Base-by-base conservation (phyloP, 2,888 invertebrate species). In the Epistrophe eligans region DNA sequence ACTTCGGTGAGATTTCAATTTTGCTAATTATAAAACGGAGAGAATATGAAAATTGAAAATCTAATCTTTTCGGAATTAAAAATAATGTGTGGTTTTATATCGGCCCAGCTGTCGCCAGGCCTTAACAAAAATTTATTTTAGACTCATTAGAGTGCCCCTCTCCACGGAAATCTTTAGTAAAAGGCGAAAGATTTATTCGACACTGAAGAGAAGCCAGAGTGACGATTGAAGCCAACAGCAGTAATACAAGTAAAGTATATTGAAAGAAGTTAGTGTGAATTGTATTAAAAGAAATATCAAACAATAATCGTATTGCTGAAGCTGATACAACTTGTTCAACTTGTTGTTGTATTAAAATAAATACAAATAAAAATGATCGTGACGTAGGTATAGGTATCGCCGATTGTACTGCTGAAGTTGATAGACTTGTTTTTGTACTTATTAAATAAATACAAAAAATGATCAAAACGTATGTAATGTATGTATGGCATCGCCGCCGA, bases 91-190 rank as follows among this genome's bases (percentile, higher is more conserved):
- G n/a, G n/a, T n/a, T n/a, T n/a, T n/a, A n/a, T n/a, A 55, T 67
- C 67, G 70, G 52, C 55, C 55, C 55, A 4, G 11, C 55, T 7
- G 17, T 1, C 24, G 55, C 55, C 55, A 28, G 40, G 40, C 70
- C 70, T 55, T 52, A n/a, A 40, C 70, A 71, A 77, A 77, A 77
- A 77, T 77, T 77, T 58, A 60, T 38, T 77, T 92, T 91, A 95
- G 95, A 95, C 95, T 95, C 95, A 95, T 95, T 95, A 94, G 94
- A 94, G 94, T 95, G 95, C 94, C 93, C 95, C 95, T 94, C 95
- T 95, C 95, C 95, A 95, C 95, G 95, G 95, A 95, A 95, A 95
- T 95, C 95, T 95, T 95, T 95, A 95, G 95, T 95, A 95, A 95
- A 95, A 95, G 95, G 95, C 95, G 95, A 95, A 95, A 95, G 95